Percentiles rank a stretch among this genome's conserved stretches.
Conservation (phyloP, 2,113 vertebrate species). For the Dendropsophus ebraccatus region DNA sequence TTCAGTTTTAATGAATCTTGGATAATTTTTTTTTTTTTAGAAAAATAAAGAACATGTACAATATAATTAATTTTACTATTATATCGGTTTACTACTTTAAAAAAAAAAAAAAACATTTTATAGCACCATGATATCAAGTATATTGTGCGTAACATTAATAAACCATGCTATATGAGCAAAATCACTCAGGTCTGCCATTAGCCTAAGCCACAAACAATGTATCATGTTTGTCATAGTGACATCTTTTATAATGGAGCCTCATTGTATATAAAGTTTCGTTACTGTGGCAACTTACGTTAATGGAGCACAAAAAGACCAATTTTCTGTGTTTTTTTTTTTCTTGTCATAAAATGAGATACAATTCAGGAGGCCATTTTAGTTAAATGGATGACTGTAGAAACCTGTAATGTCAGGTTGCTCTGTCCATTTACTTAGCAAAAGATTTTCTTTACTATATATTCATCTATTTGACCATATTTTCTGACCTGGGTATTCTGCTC, state of each 20-base stretch:
- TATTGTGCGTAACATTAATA: neutral
- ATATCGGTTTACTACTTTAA: too few relatives aligned
- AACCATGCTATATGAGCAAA: neutral
- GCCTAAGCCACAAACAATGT: neutral
- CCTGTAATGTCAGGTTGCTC: slow-evolving; percentile 7
- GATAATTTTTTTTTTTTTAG: too few relatives aligned
- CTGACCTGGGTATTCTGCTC: neutral
- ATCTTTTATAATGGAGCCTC: slow-evolving; percentile 31
- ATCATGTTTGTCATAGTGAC: slow-evolving; percentile 37
- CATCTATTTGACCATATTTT: slow-evolving; percentile 1
- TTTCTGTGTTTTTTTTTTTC: slow-evolving; percentile 25
- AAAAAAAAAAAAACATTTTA: too few relatives aligned
- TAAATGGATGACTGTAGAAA: slow-evolving; percentile 17
- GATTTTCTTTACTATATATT: neutral
- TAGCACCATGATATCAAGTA: neutral
- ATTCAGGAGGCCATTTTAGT: slow-evolving; percentile 28
- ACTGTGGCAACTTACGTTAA: slow-evolving; percentile 39
- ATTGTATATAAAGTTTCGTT: slow-evolving; percentile 33
- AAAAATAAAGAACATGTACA: too few relatives aligned
- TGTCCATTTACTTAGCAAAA: neutral
- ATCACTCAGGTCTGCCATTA: slow-evolving; percentile 4
- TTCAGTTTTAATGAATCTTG: too few relatives aligned
- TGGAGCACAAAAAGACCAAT: slow-evolving; percentile 16
- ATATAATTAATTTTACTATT: too few relatives aligned
- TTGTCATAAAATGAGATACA: slow-evolving; percentile 6